Evolutionary conservation across 2,113 vertebrate species (phyloP).

Genomic region (Lepus europaeus): DNA sequence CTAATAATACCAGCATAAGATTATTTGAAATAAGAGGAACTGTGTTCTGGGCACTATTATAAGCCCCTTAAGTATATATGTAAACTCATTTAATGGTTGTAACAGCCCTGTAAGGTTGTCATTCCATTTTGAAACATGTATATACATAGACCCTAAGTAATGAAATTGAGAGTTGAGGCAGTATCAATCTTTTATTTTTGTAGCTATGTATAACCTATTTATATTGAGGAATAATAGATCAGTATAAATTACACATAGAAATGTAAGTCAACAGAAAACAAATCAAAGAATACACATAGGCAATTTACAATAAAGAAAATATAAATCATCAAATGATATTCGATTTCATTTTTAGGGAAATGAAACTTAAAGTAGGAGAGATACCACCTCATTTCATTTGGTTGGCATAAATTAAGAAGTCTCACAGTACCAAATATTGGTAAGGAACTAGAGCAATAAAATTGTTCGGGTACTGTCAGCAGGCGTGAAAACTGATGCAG

Average conservation of each 20-base stretch:
- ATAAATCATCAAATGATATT: background rate
- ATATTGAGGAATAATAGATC: background rate
- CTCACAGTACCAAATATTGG: background rate
- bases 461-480: background rate
- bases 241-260: background rate
- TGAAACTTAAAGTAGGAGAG: conserved; percentile 30
- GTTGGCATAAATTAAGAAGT: conserved; percentile 40
- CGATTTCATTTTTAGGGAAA: background rate
- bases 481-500: background rate
- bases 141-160: background rate
- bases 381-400: conserved; percentile 3
- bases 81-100: background rate
- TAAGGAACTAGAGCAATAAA: background rate
- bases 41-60: background rate
- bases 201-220: conserved; percentile 12
- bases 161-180: background rate
- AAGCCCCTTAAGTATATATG: background rate
- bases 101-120: background rate
- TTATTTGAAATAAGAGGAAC: background rate
- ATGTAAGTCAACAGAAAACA: background rate
- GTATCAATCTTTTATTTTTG: conserved; percentile 13
- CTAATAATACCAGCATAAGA: background rate
- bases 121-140: background rate
- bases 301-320: conserved; percentile 34
- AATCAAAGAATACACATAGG: background rate